Conservation (phyloP, 1,140 invertebrate species). For the Cydia fagiglandana region DNA sequence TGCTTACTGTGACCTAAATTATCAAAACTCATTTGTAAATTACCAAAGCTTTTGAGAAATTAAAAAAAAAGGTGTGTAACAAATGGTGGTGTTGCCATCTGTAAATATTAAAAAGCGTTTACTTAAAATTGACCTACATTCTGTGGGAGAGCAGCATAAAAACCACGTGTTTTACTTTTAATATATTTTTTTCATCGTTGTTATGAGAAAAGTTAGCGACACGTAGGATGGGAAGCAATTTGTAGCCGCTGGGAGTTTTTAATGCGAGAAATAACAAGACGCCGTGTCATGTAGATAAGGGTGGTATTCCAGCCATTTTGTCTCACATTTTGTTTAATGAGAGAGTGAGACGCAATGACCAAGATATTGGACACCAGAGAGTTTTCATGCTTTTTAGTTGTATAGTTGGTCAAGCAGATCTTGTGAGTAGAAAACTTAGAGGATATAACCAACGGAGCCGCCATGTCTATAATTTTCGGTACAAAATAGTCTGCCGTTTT, state of each 20-base stretch:
- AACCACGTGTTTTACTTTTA: slow-evolving; percentile 25
- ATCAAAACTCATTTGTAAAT: not conserved
- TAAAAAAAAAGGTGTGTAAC: not conserved
- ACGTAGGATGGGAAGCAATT: not conserved
- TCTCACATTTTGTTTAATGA: no score
- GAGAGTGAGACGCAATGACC: no score
- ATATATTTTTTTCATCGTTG: not conserved
- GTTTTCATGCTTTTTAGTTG: not conserved
- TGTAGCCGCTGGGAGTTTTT: not conserved
- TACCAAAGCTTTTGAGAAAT: not conserved
- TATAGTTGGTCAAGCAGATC: no score
- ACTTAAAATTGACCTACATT: slow-evolving; percentile 19
- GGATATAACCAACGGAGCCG: no score
- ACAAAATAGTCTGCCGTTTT: no score
- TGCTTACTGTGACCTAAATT: not conserved
- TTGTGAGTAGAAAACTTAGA: no score
- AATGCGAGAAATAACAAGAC: slow-evolving; percentile 16
- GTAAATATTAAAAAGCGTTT: not conserved
- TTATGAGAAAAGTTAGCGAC: slow-evolving; percentile 26
- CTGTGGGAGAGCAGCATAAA: not conserved
- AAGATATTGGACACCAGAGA: no score
- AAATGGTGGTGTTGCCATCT: not conserved
- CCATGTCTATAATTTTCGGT: no score
- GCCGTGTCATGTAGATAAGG: not conserved
- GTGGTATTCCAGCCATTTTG: no score